Conservation (phyloP, 2,797 vertebrate species). For the Lutjanus campechanus region DNA sequence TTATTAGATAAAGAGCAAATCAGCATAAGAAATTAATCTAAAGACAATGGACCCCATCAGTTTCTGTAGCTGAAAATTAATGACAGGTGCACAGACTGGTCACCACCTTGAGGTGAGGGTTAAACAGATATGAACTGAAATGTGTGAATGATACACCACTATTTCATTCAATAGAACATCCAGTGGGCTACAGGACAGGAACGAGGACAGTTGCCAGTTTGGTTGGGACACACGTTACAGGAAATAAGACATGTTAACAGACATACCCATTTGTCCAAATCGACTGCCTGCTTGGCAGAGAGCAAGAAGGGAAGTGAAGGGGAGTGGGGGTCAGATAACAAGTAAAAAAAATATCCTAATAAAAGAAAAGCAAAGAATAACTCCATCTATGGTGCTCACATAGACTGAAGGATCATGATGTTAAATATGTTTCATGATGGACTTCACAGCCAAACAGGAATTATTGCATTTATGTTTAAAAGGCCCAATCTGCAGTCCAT, state of each 20-base stretch:
- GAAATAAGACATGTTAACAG: conserved; percentile 74
- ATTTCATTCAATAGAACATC: conserved; percentile 66
- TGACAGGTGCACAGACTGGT: neutral
- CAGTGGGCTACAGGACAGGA: conserved; percentile 63
- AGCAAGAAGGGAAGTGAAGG: conserved; percentile 71
- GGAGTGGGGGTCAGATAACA: conserved; percentile 73
- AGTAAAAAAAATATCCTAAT: conserved; percentile 36
- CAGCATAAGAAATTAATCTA: neutral
- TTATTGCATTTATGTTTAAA: neutral
- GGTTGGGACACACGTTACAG: conserved; percentile 71
- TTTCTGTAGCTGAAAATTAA: conserved; percentile 13
- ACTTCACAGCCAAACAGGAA: neutral
- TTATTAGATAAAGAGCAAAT: neutral
- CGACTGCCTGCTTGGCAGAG: conserved; percentile 85
- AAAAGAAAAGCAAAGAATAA: conserved; percentile 47
- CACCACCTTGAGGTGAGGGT: conserved; percentile 6
- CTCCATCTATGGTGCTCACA: conserved; percentile 11
- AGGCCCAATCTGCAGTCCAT: neutral
- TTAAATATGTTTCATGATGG: neutral
- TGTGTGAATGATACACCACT: conserved; percentile 59
- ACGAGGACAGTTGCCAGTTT: conserved; percentile 65
- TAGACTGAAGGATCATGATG: conserved; percentile 5
- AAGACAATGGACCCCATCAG: neutral
- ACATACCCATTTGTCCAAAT: conserved; percentile 91
- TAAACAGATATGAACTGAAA: conserved; percentile 37